Evolutionary conservation across 2,113 vertebrate species (phyloP).

Genomic region (Theristicus caerulescens): DNA sequence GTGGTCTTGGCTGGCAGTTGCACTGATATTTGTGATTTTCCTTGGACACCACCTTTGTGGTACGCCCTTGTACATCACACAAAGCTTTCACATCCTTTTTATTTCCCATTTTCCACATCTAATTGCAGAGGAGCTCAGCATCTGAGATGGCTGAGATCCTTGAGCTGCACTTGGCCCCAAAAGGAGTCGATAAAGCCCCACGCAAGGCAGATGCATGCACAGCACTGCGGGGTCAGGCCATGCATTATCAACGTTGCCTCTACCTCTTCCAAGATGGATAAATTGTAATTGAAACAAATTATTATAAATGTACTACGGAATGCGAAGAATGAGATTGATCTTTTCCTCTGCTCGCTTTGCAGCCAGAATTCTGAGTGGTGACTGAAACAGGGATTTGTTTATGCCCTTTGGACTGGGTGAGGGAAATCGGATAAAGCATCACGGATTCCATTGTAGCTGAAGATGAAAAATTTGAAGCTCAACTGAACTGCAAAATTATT

Average conservation of each 20-base stretch:
- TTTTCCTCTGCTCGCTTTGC: background rate
- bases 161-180: background rate
- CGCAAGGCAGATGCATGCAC: accelerated
- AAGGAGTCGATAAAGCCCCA: background rate
- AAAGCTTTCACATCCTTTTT: background rate
- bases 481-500: background rate
- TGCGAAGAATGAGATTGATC: background rate
- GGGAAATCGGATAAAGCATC: background rate
- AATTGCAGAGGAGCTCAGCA: background rate
- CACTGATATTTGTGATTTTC: background rate
- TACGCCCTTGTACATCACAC: background rate
- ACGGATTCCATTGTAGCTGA: background rate
- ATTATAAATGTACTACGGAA: background rate
- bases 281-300: background rate
- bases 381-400: background rate
- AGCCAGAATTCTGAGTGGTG: background rate
- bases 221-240: background rate
- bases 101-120: accelerated
- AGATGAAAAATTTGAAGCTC: background rate
- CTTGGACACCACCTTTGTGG: background rate
- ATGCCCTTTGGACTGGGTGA: background rate
- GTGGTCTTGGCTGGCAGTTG: background rate
- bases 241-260: accelerated
- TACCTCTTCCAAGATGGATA: background rate
- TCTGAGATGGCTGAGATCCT: background rate